Conservation (phyloP, 1,140 invertebrate genomes). For the Drosophila parabipectinata region DNA sequence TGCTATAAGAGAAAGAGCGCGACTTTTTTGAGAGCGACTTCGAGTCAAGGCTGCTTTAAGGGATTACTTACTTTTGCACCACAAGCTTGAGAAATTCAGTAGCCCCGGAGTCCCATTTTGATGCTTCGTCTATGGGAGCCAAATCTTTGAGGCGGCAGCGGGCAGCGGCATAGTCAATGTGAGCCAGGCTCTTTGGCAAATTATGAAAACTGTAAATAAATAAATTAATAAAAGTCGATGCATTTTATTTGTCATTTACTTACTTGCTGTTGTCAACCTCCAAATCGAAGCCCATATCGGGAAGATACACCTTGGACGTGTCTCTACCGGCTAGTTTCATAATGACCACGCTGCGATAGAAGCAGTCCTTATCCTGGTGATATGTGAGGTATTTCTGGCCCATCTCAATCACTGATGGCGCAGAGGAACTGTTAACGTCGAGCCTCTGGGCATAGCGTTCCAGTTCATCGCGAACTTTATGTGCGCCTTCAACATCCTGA, state of each 20-base stretch:
- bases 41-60: neutral
- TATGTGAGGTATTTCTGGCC: slow-evolving; percentile 43
- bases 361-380: slow-evolving; percentile 17
- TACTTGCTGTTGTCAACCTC: slow-evolving; percentile 28
- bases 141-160: slow-evolving; percentile 62
- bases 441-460: neutral
- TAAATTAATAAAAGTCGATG: neutral
- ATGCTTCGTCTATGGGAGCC: slow-evolving; percentile 27
- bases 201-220: slow-evolving; percentile 49
- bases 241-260: slow-evolving; percentile 1
- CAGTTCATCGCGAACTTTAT: slow-evolving; percentile 27
- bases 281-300: slow-evolving; percentile 37
- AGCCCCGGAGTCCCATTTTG: slow-evolving; percentile 50
- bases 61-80: slow-evolving; percentile 48
- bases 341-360: slow-evolving; percentile 45
- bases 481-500: slow-evolving; percentile 13
- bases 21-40: neutral
- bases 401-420: slow-evolving; percentile 26
- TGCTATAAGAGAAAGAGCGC: slow-evolving; percentile 21
- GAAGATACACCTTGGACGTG: slow-evolving; percentile 51
- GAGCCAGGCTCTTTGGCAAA: slow-evolving; percentile 27
- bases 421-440: neutral
- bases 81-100: slow-evolving; percentile 52
- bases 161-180: slow-evolving; percentile 55
- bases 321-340: slow-evolving; percentile 24